phyloP scores from a whole-genome alignment of 1,140 invertebrate species.

The Drosophila auraria region DNA sequence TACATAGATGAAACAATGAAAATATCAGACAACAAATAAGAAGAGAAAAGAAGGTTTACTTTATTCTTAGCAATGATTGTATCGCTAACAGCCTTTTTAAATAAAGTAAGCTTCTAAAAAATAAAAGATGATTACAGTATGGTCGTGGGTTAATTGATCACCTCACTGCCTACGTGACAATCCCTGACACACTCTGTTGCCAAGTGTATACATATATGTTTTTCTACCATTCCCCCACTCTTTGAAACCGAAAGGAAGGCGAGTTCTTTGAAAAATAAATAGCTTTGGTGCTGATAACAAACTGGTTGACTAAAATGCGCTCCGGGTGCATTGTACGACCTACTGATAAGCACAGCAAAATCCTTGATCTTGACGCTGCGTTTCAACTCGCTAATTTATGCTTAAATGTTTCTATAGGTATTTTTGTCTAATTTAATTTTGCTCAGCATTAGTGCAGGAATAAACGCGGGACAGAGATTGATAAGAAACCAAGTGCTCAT shows the following conservation, averaged over 20 bases:
- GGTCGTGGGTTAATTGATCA: conserved; percentile 19
- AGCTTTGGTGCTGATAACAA: conserved; percentile 62
- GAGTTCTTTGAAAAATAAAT: conserved; percentile 47
- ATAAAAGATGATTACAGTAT: neutral
- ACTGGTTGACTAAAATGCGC: conserved; percentile 81
- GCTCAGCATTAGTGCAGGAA: conserved; percentile 46
- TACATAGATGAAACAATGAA: neutral
- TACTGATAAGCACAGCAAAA: conserved; percentile 62
- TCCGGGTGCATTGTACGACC: conserved; percentile 77
- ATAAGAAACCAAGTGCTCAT: conserved; percentile 48
- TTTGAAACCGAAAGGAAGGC: conserved; percentile 54
- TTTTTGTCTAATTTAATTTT: conserved; percentile 35
- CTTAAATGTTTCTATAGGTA: conserved; percentile 24
- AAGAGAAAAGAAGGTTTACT: neutral
- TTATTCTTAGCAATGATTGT: no score
- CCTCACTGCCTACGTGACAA: conserved; percentile 36
- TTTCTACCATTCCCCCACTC: conserved; percentile 37
- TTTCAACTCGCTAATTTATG: conserved; percentile 73
- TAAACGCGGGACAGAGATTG: conserved; percentile 25
- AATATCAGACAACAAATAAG: neutral
- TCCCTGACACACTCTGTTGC: conserved; percentile 22
- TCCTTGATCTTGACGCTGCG: conserved; percentile 79
- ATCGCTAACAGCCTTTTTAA: neutral
- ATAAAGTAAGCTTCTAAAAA: neutral
- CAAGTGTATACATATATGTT: conserved; percentile 13